Base-by-base conservation (phyloP, 2,113 vertebrate species). In the Cebus imitator region DNA sequence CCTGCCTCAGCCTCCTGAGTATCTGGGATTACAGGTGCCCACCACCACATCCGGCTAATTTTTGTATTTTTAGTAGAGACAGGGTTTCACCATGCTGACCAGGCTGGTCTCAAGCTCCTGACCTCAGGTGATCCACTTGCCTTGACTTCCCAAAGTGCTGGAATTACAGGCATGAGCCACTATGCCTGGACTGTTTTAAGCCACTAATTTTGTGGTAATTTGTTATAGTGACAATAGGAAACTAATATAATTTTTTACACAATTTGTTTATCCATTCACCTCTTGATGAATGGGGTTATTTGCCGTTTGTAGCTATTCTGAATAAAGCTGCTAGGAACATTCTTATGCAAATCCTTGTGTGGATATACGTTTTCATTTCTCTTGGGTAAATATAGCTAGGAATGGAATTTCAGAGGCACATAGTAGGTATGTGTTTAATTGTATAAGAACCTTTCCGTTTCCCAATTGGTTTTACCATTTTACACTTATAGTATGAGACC, bases 131-230 rank as follows among this genome's bases (percentile, higher is more conserved):
- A 64, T 64, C 61, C 27, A 64, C 61, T 27, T 64, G 61, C 30
- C 27, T 64, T 2, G 1, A 30, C 27, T 30, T 64, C 61, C 61
- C 12, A 32, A 64, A 64, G 27, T 30, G 61, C 61, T 64, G 61
- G 2, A 64, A 64, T 64, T 32, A 64, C 27, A 64, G 12, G 12
- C 12, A 64, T 32, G 12, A 64, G 27, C 12, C 61, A 64, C 61
- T 5, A 64, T 2, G 12, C 12, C 61, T 64, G 27, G 27, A 27
- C 61, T 30, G 20, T 52, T 50, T 45, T 55, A 70, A 73, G 57
- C 40, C 8, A 5, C 18, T 18, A 3, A 0, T 0, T 80, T 50
- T 35, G n/a, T 82, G n/a, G 17, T 45, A 2, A 52, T 40, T 57
- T 45, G 55, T 21, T 76, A 43, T 6, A 37, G 21, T 3, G 70